Evolutionary conservation across 2,113 vertebrate genomes (phyloP).

Genomic region (Anolis carolinensis): DNA sequence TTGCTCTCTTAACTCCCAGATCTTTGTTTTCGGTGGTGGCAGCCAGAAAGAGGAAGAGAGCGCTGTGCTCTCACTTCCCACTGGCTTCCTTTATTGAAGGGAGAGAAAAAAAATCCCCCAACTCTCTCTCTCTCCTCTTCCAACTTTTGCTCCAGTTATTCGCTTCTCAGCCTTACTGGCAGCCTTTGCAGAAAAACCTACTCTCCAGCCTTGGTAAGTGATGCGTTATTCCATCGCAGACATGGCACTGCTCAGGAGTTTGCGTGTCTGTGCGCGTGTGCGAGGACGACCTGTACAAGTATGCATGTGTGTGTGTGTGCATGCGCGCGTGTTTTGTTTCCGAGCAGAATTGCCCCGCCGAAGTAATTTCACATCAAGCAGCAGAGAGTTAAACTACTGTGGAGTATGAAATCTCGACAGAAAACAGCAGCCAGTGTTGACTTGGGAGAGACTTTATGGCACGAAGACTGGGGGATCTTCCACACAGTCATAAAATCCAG

Average conservation of each 20-base stretch:
- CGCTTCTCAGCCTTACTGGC: slow-evolving; percentile 70
- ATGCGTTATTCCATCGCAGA: slow-evolving; percentile 64
- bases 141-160: slow-evolving; percentile 68
- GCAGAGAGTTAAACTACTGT: slow-evolving; percentile 62
- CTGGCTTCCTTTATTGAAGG: slow-evolving; percentile 43
- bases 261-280: slow-evolving; percentile 27
- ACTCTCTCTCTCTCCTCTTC: slow-evolving; percentile 36
- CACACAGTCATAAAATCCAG: too few species aligned
- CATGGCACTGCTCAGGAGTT: slow-evolving; percentile 61
- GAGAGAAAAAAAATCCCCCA: background rate
- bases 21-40: slow-evolving; percentile 68
- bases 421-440: slow-evolving; percentile 46
- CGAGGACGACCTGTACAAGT: background rate
- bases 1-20: slow-evolving; percentile 67
- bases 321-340: slow-evolving; percentile 59
- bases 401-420: slow-evolving; percentile 57
- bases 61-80: slow-evolving; percentile 65
- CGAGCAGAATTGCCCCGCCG: slow-evolving; percentile 63
- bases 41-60: slow-evolving; percentile 65
- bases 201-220: slow-evolving; percentile 77
- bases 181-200: slow-evolving; percentile 72
- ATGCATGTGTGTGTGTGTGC: background rate
- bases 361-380: slow-evolving; percentile 65
- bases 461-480: slow-evolving; percentile 38
- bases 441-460: slow-evolving; percentile 45